A percentile compares a stretch with the other conserved stretches of the same genome.
Conservation (phyloP, 2,113 vertebrate genomes). For the Phalacrocorax brasilianus region DNA sequence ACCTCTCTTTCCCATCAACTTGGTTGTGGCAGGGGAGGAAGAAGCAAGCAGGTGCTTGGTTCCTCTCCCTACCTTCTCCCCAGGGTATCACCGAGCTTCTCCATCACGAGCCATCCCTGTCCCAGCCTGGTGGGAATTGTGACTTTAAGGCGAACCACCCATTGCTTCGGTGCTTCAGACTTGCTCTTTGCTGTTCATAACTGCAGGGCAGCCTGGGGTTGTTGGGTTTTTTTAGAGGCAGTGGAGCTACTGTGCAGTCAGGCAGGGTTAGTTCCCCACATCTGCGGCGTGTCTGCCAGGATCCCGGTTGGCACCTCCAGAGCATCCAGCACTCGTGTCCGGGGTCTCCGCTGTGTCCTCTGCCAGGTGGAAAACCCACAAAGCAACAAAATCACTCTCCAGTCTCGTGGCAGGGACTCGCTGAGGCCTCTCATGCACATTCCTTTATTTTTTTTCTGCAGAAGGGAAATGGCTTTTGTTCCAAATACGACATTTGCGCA, state of each 20-base stretch:
- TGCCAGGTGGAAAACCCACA: not conserved
- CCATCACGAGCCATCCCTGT: not conserved
- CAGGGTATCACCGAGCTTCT: not conserved
- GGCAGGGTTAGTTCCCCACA: not conserved
- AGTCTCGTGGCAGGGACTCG: not conserved
- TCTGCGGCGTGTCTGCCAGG: not conserved
- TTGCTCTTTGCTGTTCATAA: not conserved
- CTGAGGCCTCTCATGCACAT: fast-evolving
- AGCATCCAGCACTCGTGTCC: not conserved
- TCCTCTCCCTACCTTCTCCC: not conserved
- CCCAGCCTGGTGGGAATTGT: not conserved
- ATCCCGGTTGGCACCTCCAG: not conserved
- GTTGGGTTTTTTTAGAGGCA: not conserved
- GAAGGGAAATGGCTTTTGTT: not conserved
- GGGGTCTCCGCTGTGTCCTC: not conserved
- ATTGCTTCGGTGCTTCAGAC: fast-evolving
- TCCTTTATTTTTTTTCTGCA: not conserved
- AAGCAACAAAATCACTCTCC: not conserved
- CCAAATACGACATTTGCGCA: not conserved
- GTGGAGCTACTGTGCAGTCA: not conserved
- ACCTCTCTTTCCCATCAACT: not conserved
- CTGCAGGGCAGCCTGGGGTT: not conserved
- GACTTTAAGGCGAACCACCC: not conserved
- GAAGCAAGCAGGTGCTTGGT: not conserved
- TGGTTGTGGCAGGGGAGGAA: not conserved